Conservation (phyloP, 2,888 invertebrate species). For the Galerucella nymphaeae region DNA sequence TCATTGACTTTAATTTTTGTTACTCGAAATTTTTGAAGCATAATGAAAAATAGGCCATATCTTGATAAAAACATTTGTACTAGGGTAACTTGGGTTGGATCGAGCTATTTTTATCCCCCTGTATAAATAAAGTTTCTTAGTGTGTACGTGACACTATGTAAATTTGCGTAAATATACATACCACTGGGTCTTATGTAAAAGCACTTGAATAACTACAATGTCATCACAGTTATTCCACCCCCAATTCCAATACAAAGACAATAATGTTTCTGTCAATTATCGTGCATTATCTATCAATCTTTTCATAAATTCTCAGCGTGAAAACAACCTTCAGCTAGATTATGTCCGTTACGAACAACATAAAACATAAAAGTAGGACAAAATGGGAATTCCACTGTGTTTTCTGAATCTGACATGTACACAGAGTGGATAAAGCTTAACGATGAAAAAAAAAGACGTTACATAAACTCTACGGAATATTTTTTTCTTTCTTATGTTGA, state of each 20-base stretch:
- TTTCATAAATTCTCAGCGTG: conserved; percentile 21
- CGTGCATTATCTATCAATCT: conserved; percentile 20
- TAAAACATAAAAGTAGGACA: conserved; percentile 31
- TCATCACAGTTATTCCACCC: conserved; percentile 12
- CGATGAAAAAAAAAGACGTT: neutral
- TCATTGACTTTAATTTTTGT: too few species aligned
- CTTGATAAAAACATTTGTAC: too few species aligned
- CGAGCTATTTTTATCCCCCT: too few species aligned
- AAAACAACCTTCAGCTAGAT: conserved; percentile 12
- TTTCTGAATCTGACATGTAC: conserved; percentile 12
- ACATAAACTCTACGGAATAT: too few species aligned
- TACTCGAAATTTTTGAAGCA: too few species aligned
- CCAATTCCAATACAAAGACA: conserved; percentile 1
- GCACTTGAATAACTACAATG: conserved; percentile 16
- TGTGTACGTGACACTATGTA: neutral
- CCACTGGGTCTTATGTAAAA: neutral
- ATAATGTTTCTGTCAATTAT: conserved; percentile 18
- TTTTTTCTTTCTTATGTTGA: too few species aligned
- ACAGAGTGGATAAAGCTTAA: neutral
- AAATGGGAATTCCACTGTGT: conserved; percentile 19
- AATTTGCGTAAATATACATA: neutral
- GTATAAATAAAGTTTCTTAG: too few species aligned
- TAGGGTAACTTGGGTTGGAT: too few species aligned
- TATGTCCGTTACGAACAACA: neutral
- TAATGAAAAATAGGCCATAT: too few species aligned